These are phyloP conservation scores for Staurois parvus DNA, from an alignment of 2,797 vertebrate species.

Conservation along the genomic window DNA sequence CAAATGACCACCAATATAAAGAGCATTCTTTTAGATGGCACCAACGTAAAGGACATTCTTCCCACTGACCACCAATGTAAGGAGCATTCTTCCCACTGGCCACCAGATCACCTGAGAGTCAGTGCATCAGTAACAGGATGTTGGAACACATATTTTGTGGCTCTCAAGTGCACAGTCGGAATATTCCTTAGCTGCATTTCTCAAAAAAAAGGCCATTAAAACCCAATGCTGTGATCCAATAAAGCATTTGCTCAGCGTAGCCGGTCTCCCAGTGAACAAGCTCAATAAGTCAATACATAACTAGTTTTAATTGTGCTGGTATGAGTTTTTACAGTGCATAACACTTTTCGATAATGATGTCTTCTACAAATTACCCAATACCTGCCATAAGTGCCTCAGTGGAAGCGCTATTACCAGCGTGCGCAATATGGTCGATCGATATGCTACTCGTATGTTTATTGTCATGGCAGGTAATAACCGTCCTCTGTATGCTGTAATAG, in stretches of 20 bases:
- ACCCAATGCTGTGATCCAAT: slow-evolving; percentile 8
- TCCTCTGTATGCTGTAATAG: not conserved
- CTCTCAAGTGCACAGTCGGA: too few relatives aligned
- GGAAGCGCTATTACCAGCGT: slow-evolving; percentile 6
- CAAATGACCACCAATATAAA: too few relatives aligned
- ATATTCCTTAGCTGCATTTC: not conserved
- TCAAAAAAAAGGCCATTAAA: slow-evolving; percentile 24
- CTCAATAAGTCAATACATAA: slow-evolving; percentile 57
- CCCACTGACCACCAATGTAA: too few relatives aligned
- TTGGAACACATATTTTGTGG: too few relatives aligned
- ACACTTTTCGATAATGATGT: slow-evolving; percentile 22
- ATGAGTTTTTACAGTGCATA: slow-evolving; percentile 8
- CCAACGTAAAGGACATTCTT: too few relatives aligned
- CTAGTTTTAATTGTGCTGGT: slow-evolving; percentile 47
- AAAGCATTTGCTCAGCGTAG: not conserved
- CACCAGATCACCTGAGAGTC: too few relatives aligned
- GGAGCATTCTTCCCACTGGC: too few relatives aligned
- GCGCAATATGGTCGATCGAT: slow-evolving; percentile 5
- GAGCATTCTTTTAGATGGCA: too few relatives aligned
- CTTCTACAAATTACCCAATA: slow-evolving; percentile 36
- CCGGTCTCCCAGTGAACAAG: slow-evolving; percentile 13
- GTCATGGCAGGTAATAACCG: slow-evolving; percentile 4
- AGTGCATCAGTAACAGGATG: too few relatives aligned
- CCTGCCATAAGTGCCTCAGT: not conserved
- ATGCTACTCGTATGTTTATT: slow-evolving; percentile 14